These are phyloP conservation scores for Drosophila falleni DNA, from an alignment of 2,888 invertebrate species.

Conservation along the genomic window DNA sequence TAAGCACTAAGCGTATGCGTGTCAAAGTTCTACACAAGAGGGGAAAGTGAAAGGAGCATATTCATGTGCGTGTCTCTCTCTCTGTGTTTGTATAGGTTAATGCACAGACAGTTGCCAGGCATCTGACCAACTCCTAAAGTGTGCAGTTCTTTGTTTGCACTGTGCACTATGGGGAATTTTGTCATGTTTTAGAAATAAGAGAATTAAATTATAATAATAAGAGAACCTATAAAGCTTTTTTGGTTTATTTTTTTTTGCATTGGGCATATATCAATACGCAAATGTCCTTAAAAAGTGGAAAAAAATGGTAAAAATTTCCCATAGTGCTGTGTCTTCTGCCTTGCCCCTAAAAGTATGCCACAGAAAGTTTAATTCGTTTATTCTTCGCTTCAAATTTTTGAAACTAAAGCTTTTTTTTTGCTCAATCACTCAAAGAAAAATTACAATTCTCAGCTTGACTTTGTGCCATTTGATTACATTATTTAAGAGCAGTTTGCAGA, in stretches of 20 bases:
- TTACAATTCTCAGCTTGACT: slow-evolving; percentile 1
- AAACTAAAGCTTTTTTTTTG: slow-evolving; percentile 15
- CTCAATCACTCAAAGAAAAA: slow-evolving; percentile 8
- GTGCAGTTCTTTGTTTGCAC: slow-evolving; percentile 21
- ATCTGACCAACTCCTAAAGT: slow-evolving; percentile 10
- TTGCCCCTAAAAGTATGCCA: slow-evolving; percentile 24
- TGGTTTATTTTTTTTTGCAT: too few relatives aligned
- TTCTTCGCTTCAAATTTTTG: slow-evolving; percentile 24
- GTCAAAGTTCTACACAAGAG: slow-evolving; percentile 38
- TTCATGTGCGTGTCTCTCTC: neutral
- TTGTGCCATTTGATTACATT: slow-evolving; percentile 25
- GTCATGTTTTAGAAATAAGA: too few relatives aligned
- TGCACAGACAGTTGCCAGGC: slow-evolving; percentile 34
- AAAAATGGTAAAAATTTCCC: too few relatives aligned
- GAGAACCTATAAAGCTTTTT: too few relatives aligned
- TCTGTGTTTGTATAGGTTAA: slow-evolving; percentile 41
- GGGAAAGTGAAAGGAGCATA: neutral
- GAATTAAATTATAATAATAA: too few relatives aligned
- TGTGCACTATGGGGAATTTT: too few relatives aligned
- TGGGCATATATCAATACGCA: too few relatives aligned
- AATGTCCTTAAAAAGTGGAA: too few relatives aligned
- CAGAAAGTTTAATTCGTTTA: slow-evolving; percentile 14
- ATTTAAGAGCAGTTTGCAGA: slow-evolving; percentile 12
- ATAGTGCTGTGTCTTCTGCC: neutral
- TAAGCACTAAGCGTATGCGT: slow-evolving; percentile 69